Percentiles rank a stretch among this genome's conserved stretches.
Evolutionary conservation across 2,888 invertebrate genomes (phyloP).

Genomic region (Hirudinaria manillensis): DNA sequence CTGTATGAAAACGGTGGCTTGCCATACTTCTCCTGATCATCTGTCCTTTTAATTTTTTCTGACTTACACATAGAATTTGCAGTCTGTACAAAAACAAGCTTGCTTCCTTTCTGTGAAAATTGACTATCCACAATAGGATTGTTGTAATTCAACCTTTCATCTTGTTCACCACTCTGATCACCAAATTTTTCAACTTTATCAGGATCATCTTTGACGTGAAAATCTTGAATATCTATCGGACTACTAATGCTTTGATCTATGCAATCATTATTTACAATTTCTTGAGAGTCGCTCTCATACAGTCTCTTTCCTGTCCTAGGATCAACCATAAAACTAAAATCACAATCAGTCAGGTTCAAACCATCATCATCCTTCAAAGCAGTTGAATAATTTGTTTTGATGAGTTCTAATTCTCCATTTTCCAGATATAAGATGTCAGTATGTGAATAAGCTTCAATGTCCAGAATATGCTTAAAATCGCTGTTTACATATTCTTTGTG

Average conservation of each 20-base stretch:
- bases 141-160: too few relatives aligned
- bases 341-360: constrained; percentile 31
- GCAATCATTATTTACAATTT: background rate
- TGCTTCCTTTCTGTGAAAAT: background rate
- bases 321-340: constrained; percentile 64
- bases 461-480: background rate
- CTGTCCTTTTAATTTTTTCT: background rate
- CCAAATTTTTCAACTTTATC: background rate
- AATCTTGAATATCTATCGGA: too few relatives aligned
- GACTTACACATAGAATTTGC: constrained; percentile 39
- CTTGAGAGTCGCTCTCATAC: constrained; percentile 41
- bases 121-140: background rate
- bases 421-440: background rate
- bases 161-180: too few relatives aligned
- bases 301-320: constrained; percentile 83
- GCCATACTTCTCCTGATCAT: constrained; percentile 16
- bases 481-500: constrained; percentile 11
- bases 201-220: too few relatives aligned
- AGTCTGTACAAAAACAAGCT: constrained; percentile 27
- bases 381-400: background rate
- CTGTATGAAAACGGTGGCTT: constrained; percentile 97
- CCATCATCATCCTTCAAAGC: constrained; percentile 12
- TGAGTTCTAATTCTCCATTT: too few relatives aligned
- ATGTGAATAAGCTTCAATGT: background rate
- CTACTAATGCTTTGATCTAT: too few relatives aligned